These are phyloP conservation scores for Eulemur mongoz DNA, from an alignment of 2,797 vertebrate species.

Conservation along the genomic window DNA sequence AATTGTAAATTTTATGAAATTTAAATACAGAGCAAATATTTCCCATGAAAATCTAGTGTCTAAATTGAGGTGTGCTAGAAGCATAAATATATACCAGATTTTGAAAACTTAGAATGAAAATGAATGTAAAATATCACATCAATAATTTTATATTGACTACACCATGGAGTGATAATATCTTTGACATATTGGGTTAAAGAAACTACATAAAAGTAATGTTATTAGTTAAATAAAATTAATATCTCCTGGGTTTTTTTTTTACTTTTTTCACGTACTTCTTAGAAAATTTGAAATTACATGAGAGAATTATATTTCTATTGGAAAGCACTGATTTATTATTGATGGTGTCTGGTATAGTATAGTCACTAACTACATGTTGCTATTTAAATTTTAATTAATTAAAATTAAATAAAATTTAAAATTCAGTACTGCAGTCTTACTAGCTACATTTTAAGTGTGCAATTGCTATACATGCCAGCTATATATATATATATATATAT, in stretches of 20 bases:
- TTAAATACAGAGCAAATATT: background rate
- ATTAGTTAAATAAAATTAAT: slow-evolving; percentile 18
- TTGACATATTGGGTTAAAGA: slow-evolving; percentile 13
- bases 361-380: background rate
- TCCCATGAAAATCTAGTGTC: background rate
- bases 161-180: background rate
- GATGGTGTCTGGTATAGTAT: background rate
- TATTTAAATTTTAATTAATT: slow-evolving; percentile 38
- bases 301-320: background rate
- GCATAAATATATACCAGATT: background rate
- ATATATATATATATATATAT: background rate
- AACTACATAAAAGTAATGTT: background rate
- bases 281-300: background rate
- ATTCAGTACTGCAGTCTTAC: background rate
- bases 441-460: background rate
- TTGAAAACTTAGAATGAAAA: background rate
- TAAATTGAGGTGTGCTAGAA: slow-evolving; percentile 1
- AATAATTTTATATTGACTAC: background rate
- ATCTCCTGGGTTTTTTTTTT: background rate
- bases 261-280: background rate
- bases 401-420: background rate
- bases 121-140: background rate
- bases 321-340: background rate
- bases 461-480: background rate
- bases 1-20: background rate